A percentile compares a stretch with the other conserved stretches of the same genome.
Conservation (phyloP, 2,888 invertebrate genomes). For the Standfussiana lucernea region DNA sequence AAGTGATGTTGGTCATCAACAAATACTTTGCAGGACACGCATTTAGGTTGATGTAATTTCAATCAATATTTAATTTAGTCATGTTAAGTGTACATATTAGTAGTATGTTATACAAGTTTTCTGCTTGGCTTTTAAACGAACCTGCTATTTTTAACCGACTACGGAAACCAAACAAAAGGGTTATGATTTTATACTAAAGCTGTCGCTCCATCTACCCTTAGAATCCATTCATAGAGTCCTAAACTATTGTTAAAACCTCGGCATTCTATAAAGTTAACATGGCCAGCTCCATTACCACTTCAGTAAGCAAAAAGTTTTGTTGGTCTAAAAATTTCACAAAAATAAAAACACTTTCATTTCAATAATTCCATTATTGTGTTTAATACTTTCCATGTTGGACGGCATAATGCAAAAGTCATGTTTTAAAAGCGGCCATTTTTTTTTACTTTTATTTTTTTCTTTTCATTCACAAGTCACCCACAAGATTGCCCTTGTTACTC, state of each 20-base stretch:
- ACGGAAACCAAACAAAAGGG: too few species aligned
- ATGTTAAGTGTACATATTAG: too few species aligned
- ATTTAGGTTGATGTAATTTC: neutral
- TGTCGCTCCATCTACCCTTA: neutral
- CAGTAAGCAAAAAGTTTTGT: neutral
- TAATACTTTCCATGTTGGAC: constrained; percentile 71
- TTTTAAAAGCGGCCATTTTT: constrained; percentile 78
- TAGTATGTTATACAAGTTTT: too few species aligned
- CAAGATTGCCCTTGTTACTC: constrained; percentile 83
- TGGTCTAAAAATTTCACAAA: constrained; percentile 12
- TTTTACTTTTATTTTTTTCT: constrained; percentile 78
- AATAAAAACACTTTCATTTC: constrained; percentile 53
- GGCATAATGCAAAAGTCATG: constrained; percentile 87
- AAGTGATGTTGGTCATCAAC: neutral
- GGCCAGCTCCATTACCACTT: neutral
- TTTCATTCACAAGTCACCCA: constrained; percentile 85
- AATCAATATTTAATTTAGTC: too few species aligned
- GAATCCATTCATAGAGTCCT: neutral
- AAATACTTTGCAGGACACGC: neutral
- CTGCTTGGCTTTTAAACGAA: too few species aligned
- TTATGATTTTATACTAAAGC: neutral
- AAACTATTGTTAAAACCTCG: neutral
- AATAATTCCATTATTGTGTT: constrained; percentile 69
- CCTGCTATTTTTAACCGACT: too few species aligned
- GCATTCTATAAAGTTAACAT: neutral